These are phyloP conservation scores for Pithys albifrons DNA, from an alignment of 2,113 vertebrate genomes.

Conservation along the genomic window DNA sequence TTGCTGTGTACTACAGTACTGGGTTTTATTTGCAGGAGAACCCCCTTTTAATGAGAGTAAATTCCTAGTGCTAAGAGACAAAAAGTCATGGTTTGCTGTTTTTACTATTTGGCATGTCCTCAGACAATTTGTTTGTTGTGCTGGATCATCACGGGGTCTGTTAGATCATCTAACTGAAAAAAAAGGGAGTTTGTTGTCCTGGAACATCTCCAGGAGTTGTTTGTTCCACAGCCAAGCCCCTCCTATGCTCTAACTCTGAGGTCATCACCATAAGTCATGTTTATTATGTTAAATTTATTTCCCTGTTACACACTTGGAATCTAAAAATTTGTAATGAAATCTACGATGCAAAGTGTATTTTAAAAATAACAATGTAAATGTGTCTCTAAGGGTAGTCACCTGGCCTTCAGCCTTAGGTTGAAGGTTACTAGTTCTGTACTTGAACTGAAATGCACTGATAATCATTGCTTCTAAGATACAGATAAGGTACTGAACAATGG, in stretches of 20 bases:
- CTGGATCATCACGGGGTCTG: conserved; percentile 69
- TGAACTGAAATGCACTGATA: not conserved
- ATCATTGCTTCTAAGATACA: not conserved
- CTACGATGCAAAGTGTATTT: not conserved
- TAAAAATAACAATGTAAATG: not conserved
- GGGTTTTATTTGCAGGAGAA: conserved; percentile 35
- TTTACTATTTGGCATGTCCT: conserved; percentile 59
- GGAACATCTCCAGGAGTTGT: conserved; percentile 63
- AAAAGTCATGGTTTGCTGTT: conserved; percentile 49
- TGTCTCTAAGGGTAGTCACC: not conserved
- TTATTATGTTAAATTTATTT: conserved; percentile 43
- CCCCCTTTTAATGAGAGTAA: conserved; percentile 25
- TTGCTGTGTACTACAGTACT: not conserved
- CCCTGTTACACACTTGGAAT: not conserved
- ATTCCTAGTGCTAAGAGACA: conserved; percentile 49
- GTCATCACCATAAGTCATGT: conserved; percentile 37
- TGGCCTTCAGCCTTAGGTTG: not conserved
- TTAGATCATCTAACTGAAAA: conserved; percentile 74
- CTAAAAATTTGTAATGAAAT: not conserved
- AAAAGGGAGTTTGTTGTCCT: conserved; percentile 67
- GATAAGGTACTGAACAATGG: not conserved
- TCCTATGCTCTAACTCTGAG: conserved; percentile 47
- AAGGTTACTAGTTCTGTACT: not conserved
- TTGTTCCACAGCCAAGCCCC: conserved; percentile 50
- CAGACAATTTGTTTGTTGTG: conserved; percentile 71